Conservation (phyloP, 2,797 vertebrate species). For the Tachyglossus aculeatus region DNA sequence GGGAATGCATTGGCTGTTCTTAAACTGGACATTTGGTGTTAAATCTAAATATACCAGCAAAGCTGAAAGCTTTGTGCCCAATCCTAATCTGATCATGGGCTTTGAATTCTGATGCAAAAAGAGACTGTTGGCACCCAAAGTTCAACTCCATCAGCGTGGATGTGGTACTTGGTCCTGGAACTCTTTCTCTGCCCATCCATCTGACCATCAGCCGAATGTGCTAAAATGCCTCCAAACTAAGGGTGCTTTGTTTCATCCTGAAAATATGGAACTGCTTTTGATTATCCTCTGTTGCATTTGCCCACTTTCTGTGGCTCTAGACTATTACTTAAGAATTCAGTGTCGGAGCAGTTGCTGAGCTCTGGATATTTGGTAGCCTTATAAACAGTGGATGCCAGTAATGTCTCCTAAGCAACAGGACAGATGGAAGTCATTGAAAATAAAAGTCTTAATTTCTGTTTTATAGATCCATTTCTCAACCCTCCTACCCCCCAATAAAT, state of each 20-base stretch:
- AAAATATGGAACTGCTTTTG: constrained; percentile 81
- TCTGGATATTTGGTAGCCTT: constrained; percentile 53
- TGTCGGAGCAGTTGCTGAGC: constrained; percentile 57
- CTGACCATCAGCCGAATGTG: constrained; percentile 64
- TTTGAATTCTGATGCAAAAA: constrained; percentile 59
- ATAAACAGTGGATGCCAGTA: constrained; percentile 51
- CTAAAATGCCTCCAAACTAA: constrained; percentile 76
- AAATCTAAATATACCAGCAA: constrained; percentile 13
- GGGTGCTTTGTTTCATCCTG: constrained; percentile 81
- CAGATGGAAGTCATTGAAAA: constrained; percentile 27
- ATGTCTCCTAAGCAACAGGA: constrained; percentile 38
- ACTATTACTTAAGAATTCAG: constrained; percentile 66
- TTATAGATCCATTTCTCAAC: constrained; percentile 3
- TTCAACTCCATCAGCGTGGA: constrained; percentile 52
- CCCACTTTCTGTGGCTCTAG: constrained; percentile 61
- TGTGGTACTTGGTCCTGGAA: constrained; percentile 59
- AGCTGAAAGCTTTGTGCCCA: constrained; percentile 34
- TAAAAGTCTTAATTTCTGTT: constrained; percentile 15
- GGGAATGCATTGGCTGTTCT: background rate
- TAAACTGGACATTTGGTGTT: constrained; percentile 21
- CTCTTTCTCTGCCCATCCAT: constrained; percentile 58
- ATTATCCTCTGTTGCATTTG: constrained; percentile 73
- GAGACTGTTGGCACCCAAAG: constrained; percentile 39
- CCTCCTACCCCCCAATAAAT: too few relatives aligned
- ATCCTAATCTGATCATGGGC: background rate